These are phyloP conservation scores for Lepidostoma basale DNA, from an alignment of 1,140 invertebrate genomes.

Conservation along the genomic window DNA sequence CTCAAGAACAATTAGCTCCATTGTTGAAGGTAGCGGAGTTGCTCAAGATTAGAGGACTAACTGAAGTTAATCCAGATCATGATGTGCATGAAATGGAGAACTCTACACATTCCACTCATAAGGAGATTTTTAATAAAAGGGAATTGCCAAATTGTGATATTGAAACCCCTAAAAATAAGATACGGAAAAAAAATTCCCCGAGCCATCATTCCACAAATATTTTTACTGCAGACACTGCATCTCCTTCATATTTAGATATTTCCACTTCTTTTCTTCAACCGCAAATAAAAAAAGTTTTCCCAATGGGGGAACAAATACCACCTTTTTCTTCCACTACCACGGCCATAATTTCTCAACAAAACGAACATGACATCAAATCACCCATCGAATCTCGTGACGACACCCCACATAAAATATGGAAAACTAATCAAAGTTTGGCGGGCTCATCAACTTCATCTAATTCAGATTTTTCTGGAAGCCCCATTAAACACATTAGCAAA, in stretches of 20 bases:
- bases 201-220: background rate
- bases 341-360: background rate
- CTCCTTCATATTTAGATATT: constrained; percentile 8
- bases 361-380: background rate
- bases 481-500: constrained; percentile 60
- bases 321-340: background rate
- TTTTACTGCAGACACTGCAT: background rate
- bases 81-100: constrained; percentile 1
- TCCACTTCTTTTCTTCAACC: constrained; percentile 4
- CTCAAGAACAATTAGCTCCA: constrained; percentile 86
- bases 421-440: constrained; percentile 5
- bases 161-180: constrained; percentile 1
- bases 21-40: constrained; percentile 84
- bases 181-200: constrained; percentile 3
- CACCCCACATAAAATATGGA: background rate
- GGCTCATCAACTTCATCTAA: constrained; percentile 42
- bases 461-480: constrained; percentile 3
- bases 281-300: constrained; percentile 4
- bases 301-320: background rate
- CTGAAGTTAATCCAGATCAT: constrained; percentile 77
- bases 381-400: background rate
- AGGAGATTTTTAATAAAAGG: constrained; percentile 8
- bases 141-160: constrained; percentile 12
- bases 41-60: constrained; percentile 83
- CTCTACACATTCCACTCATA: constrained; percentile 7